Evolutionary conservation across 2,113 vertebrate genomes (phyloP).

Genomic region (Tetraodon nigroviridis): DNA sequence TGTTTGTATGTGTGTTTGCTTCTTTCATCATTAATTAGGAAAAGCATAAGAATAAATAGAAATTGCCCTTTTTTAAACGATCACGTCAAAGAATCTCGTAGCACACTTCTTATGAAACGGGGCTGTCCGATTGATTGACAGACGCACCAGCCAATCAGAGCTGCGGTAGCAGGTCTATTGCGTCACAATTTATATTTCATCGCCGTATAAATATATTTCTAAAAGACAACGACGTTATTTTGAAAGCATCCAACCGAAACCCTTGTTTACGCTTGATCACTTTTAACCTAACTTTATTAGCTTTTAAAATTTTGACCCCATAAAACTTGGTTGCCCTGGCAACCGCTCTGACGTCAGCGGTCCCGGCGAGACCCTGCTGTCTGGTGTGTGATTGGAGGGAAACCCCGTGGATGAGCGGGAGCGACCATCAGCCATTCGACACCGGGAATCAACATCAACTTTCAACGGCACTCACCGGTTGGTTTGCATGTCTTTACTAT

Average conservation of each 20-base stretch:
- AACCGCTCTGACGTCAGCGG: conserved; percentile 83
- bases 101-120: too few relatives aligned
- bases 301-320: neutral
- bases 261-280: too few relatives aligned
- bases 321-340: conserved; percentile 76
- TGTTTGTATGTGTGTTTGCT: conserved; percentile 34
- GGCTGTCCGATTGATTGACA: too few relatives aligned
- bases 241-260: too few relatives aligned
- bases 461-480: conserved; percentile 63
- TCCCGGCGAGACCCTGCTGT: conserved; percentile 74
- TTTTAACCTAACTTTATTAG: too few relatives aligned
- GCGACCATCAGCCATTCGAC: conserved; percentile 74
- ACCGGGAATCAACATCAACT: conserved; percentile 73
- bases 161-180: too few relatives aligned
- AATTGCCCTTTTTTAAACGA: neutral
- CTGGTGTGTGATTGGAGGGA: conserved; percentile 83
- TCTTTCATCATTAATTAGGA: conserved; percentile 2
- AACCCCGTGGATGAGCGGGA: conserved; percentile 88
- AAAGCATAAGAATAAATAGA: neutral
- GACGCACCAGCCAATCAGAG: too few relatives aligned
- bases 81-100: too few relatives aligned
- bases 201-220: too few relatives aligned
- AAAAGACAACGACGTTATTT: too few relatives aligned
- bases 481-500: conserved; percentile 6
- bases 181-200: too few relatives aligned